Conservation (phyloP, 2,113 vertebrate genomes). For the Heliornis fulica region DNA sequence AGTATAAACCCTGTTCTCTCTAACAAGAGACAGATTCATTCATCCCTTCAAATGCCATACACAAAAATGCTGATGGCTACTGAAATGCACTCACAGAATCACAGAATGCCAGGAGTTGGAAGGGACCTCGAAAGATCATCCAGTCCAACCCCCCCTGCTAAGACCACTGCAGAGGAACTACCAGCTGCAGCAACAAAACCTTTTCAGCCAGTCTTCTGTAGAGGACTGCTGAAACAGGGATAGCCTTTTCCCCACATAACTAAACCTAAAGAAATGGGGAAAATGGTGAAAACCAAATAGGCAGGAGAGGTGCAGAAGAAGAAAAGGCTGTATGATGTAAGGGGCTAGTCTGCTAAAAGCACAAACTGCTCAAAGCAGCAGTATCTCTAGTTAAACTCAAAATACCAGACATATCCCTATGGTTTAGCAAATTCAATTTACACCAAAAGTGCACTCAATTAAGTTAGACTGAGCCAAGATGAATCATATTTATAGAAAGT, state of each 20-base stretch:
- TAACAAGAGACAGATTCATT: not conserved
- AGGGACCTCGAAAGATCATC: too few relatives aligned
- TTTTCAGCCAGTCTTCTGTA: not conserved
- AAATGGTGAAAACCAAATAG: not conserved
- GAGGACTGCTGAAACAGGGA: not conserved
- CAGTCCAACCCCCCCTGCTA: too few relatives aligned
- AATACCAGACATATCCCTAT: not conserved
- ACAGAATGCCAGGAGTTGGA: too few relatives aligned
- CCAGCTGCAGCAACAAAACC: not conserved
- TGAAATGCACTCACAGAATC: too few relatives aligned
- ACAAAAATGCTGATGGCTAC: not conserved
- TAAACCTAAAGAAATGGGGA: not conserved
- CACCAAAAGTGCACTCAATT: not conserved
- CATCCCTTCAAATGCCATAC: not conserved
- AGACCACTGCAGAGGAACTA: not conserved
- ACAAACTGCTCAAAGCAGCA: not conserved
- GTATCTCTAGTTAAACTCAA: not conserved
- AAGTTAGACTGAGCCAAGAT: not conserved
- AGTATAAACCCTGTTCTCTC: not conserved
- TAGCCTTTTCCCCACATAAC: not conserved
- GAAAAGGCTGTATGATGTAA: not conserved
- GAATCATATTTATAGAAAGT: not conserved
- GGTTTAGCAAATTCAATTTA: not conserved
- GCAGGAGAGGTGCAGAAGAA: not conserved
- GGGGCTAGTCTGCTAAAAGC: not conserved